These are phyloP conservation scores for Coregonus ussuriensis DNA, from an alignment of 2,797 vertebrate genomes.

Conservation along the genomic window DNA sequence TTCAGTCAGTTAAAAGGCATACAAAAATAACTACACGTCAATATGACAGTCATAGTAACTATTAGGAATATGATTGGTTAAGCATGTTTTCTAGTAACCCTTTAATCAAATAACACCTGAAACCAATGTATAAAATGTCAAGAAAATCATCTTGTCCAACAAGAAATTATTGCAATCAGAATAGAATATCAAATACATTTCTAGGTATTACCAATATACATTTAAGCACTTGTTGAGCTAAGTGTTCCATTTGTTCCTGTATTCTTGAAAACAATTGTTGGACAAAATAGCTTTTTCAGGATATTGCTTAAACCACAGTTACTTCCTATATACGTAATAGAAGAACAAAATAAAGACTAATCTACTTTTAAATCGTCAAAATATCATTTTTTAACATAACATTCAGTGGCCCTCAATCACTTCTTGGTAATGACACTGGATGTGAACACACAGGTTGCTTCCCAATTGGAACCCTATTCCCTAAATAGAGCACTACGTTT, in stretches of 20 bases:
- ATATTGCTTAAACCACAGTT: constrained; percentile 36
- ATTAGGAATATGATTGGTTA: constrained; percentile 58
- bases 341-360: too few species aligned
- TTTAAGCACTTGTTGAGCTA: constrained; percentile 23
- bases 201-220: neutral
- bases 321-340: neutral
- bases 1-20: constrained; percentile 50
- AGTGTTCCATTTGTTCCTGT: constrained; percentile 10
- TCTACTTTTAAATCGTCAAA: neutral
- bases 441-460: neutral
- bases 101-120: constrained; percentile 41
- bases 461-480: neutral
- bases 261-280: constrained; percentile 10
- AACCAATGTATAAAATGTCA: constrained; percentile 35
- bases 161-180: constrained; percentile 41
- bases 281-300: constrained; percentile 23
- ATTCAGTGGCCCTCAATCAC: constrained; percentile 58
- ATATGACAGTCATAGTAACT: constrained; percentile 28
- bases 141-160: constrained; percentile 22
- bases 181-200: constrained; percentile 19
- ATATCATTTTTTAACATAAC: constrained; percentile 52
- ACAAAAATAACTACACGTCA: constrained; percentile 36
- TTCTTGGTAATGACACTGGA: neutral
- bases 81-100: constrained; percentile 48
- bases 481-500: neutral